Conservation (phyloP, 2,797 vertebrate species). For the Florisuga fusca region DNA sequence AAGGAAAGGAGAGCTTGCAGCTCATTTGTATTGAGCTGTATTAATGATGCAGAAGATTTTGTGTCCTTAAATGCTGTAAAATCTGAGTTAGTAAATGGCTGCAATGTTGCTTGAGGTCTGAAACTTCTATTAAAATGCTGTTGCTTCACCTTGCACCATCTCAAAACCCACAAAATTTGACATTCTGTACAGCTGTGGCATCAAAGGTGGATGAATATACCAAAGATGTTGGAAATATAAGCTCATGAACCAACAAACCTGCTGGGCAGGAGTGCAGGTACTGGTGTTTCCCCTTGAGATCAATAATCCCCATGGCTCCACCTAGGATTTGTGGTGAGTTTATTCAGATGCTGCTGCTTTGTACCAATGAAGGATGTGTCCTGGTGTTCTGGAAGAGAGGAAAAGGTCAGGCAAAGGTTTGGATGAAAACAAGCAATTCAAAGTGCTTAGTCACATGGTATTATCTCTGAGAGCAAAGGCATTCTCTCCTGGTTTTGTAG, state of each 20-base stretch:
- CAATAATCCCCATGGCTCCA: neutral
- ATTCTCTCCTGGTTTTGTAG: neutral
- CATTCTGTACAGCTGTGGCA: neutral
- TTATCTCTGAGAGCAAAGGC: neutral
- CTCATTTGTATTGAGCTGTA: neutral
- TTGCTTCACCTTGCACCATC: neutral
- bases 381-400: neutral
- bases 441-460: neutral
- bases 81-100: neutral
- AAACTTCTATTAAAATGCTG: neutral
- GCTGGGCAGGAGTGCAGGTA: neutral
- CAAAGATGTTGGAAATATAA: neutral
- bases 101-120: neutral
- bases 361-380: neutral
- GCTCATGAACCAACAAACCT: neutral
- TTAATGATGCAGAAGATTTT: neutral
- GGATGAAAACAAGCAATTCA: neutral
- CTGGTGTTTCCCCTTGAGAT: neutral
- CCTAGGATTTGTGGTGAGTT: neutral
- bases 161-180: neutral
- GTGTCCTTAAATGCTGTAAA: constrained; percentile 35
- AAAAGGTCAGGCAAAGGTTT: neutral
- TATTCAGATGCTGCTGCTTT: neutral
- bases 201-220: neutral
- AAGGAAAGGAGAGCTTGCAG: neutral